These are phyloP conservation scores for Procavia capensis DNA, from an alignment of 2,113 vertebrate species.

Conservation along the genomic window DNA sequence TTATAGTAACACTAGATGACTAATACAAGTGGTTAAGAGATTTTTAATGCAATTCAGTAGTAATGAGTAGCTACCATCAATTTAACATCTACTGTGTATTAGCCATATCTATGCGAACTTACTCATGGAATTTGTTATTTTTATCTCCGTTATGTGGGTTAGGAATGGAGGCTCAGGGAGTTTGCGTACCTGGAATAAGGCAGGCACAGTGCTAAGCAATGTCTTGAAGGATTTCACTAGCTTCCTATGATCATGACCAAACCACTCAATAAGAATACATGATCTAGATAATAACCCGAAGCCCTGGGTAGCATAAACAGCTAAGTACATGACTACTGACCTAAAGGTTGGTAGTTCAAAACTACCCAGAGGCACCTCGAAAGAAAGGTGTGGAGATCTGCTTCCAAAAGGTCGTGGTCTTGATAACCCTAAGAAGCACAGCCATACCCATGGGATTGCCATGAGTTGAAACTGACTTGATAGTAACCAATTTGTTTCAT, in stretches of 20 bases:
- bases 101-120: rapidly evolving
- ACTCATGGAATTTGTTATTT: background rate
- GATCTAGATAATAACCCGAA: background rate
- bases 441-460: too few species aligned
- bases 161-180: background rate
- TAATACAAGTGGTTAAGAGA: too few species aligned
- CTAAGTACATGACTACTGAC: too few species aligned
- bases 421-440: too few species aligned
- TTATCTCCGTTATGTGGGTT: background rate
- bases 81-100: background rate
- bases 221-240: background rate
- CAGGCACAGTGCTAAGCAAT: background rate
- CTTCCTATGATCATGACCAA: background rate
- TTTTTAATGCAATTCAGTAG: background rate
- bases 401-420: too few species aligned
- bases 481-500: too few species aligned
- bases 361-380: too few species aligned
- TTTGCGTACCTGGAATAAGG: background rate
- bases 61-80: background rate
- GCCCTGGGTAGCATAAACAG: too few species aligned
- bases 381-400: too few species aligned
- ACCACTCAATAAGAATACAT: background rate
- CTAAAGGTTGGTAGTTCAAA: too few species aligned
- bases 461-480: too few species aligned
- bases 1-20: too few species aligned